These are phyloP conservation scores for Odontamblyopus rebecca DNA, from an alignment of 2,797 vertebrate species.

Conservation along the genomic window DNA sequence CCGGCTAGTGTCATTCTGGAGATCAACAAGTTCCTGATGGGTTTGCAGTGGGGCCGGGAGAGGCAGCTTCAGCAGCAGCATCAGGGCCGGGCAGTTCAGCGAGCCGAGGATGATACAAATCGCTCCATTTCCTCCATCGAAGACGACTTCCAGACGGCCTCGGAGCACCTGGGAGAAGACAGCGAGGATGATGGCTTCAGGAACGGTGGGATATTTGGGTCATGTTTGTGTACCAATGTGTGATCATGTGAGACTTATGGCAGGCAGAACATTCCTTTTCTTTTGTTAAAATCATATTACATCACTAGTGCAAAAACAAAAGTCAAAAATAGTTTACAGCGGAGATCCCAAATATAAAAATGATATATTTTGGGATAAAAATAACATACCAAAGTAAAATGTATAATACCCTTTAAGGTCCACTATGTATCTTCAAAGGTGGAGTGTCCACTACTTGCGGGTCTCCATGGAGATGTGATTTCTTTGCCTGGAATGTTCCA, in stretches of 20 bases:
- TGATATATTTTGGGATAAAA: too few species aligned
- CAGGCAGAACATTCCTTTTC: background rate
- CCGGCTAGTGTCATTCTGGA: conserved; percentile 87
- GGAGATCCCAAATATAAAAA: too few species aligned
- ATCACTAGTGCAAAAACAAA: background rate
- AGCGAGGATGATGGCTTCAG: conserved; percentile 85
- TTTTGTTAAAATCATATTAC: background rate
- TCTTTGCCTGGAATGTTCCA: too few species aligned
- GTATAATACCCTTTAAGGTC: too few species aligned
- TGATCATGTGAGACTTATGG: background rate
- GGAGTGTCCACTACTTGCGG: too few species aligned
- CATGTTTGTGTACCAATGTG: background rate
- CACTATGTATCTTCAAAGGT: too few species aligned
- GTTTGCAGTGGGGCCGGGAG: conserved; percentile 90
- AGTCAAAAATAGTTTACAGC: background rate
- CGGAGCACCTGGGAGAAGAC: conserved; percentile 93
- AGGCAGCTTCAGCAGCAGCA: conserved; percentile 76
- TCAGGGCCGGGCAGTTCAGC: conserved; percentile 68
- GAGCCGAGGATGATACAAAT: conserved; percentile 91
- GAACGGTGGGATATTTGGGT: conserved; percentile 77
- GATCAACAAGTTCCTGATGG: conserved; percentile 96
- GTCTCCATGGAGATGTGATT: too few species aligned
- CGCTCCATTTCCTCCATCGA: conserved; percentile 96
- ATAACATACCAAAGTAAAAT: too few species aligned
- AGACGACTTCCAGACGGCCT: conserved; percentile 96